These are phyloP conservation scores for Hoplias malabaricus DNA, from an alignment of 2,113 vertebrate genomes.

Conservation along the genomic window DNA sequence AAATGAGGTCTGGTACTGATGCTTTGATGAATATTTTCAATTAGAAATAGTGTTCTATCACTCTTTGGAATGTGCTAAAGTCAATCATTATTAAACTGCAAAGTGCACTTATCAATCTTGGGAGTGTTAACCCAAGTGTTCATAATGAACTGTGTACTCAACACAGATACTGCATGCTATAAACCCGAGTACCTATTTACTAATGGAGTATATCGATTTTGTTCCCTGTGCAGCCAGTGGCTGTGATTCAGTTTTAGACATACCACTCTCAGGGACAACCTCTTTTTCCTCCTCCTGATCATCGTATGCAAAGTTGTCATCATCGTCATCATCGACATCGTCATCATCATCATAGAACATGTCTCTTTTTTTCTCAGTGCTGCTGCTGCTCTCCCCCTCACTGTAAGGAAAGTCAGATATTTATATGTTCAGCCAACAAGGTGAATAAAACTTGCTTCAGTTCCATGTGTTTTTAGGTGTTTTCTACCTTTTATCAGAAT, in stretches of 20 bases:
- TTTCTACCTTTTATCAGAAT: constrained; percentile 44
- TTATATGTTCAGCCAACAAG: background rate
- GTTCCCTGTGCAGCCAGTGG: too few species aligned
- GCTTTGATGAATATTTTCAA: too few species aligned
- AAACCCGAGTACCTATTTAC: too few species aligned
- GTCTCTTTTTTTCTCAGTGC: constrained; percentile 34
- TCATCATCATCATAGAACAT: constrained; percentile 20
- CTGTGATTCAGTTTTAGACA: constrained; percentile 50
- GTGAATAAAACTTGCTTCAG: background rate
- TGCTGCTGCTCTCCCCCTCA: constrained; percentile 43
- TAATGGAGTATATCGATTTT: too few species aligned
- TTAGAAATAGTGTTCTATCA: too few species aligned
- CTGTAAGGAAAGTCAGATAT: constrained; percentile 24
- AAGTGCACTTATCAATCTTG: too few species aligned
- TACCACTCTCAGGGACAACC: constrained; percentile 61
- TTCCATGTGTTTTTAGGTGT: background rate
- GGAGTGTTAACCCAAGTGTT: too few species aligned
- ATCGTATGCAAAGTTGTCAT: background rate
- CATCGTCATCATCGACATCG: constrained; percentile 32
- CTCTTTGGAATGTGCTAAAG: too few species aligned
- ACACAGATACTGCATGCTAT: too few species aligned
- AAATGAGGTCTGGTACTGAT: too few species aligned
- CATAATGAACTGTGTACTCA: too few species aligned
- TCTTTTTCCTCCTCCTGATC: constrained; percentile 1
- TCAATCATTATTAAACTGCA: too few species aligned